phyloP scores from a whole-genome alignment of 2,888 invertebrate species.

The Palloptera scutellata region DNA sequence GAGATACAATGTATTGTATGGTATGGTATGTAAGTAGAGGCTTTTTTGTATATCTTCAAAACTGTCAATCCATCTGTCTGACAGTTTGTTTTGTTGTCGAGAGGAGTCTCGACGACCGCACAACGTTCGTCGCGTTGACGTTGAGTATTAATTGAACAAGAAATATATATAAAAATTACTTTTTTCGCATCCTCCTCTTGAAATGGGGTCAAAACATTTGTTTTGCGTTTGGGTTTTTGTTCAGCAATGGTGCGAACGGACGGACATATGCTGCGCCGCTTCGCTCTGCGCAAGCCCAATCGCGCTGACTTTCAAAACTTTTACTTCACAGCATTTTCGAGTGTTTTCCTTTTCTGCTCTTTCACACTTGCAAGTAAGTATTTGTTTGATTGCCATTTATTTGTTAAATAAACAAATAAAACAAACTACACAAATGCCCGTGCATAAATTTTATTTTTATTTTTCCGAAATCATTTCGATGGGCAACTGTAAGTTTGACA shows the following conservation, averaged over 20 bases:
- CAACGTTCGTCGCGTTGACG: neutral
- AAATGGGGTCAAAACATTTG: conserved; percentile 4
- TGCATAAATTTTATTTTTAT: conserved; percentile 1
- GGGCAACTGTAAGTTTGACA: conserved; percentile 46
- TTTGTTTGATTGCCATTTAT: conserved; percentile 6
- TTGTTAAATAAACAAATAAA: neutral
- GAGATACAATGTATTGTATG: conserved; percentile 8
- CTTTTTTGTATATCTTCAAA: conserved; percentile 12
- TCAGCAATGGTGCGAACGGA: neutral
- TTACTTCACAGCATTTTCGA: neutral
- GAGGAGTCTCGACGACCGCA: neutral
- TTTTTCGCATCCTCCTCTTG: neutral
- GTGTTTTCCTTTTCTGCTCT: too few relatives aligned
- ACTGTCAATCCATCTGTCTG: conserved; percentile 17
- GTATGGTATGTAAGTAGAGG: conserved; percentile 19
- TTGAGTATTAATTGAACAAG: neutral
- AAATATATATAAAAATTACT: neutral
- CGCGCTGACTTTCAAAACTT: conserved; percentile 2
- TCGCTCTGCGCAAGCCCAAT: neutral
- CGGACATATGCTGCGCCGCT: too few relatives aligned
- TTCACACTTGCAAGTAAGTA: neutral
- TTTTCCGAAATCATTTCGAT: neutral
- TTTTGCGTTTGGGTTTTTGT: neutral
- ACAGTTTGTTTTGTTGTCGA: conserved; percentile 20
- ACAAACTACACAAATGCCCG: neutral